These are phyloP conservation scores for Junco hyemalis DNA, from an alignment of 2,113 vertebrate species.

Conservation along the genomic window DNA sequence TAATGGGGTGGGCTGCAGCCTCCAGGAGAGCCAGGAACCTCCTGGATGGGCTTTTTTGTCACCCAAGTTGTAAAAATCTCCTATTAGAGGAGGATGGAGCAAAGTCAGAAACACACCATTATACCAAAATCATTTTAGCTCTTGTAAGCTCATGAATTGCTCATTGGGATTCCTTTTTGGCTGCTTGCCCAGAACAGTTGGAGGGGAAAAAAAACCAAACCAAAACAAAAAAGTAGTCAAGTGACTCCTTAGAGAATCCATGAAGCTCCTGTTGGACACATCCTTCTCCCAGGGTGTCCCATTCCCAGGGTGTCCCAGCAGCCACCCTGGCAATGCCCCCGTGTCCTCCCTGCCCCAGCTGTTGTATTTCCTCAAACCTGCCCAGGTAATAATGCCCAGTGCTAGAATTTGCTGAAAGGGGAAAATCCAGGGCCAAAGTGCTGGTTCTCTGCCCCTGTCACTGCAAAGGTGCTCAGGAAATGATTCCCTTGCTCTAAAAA, in stretches of 20 bases:
- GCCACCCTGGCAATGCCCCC: background rate
- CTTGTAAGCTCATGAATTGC: constrained; percentile 36
- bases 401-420: background rate
- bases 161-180: constrained; percentile 51
- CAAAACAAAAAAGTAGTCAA: background rate
- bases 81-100: background rate
- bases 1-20: background rate
- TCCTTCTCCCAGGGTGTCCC: background rate
- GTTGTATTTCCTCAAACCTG: background rate
- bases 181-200: constrained; percentile 32
- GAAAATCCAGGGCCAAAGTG: background rate
- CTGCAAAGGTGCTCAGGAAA: background rate
- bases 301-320: background rate
- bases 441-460: background rate
- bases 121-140: constrained; percentile 6
- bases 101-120: background rate
- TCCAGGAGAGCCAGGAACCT: background rate
- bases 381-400: background rate
- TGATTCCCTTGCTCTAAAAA: background rate
- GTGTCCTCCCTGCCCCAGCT: background rate
- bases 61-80: background rate
- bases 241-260: background rate
- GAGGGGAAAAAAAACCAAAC: background rate
- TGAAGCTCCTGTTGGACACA: background rate
- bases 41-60: background rate